Base-by-base conservation (phyloP, 2,888 invertebrate species). In the Apamea epomidion region DNA sequence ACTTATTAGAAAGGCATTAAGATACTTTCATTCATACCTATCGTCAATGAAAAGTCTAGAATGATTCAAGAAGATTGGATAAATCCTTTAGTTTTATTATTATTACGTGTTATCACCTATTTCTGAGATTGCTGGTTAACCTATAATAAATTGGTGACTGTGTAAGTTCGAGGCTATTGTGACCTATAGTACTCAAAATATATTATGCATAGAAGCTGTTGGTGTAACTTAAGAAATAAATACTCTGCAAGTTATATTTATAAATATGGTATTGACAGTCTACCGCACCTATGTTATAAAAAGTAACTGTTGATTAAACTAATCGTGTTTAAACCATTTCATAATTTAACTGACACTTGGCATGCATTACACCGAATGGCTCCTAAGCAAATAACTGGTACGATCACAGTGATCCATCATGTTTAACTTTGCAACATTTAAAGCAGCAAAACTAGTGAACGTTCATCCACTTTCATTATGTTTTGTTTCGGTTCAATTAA, bases 401-500 rank as follows among this genome's bases (percentile, higher is more conserved):
- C 29, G 14, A 67, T 81, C n/a, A 73, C 70, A 29, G 58, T 76
- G 74, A 84, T 81, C 75, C 81, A 84, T 76, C 74, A 71, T 60
- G 74, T 76, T 85, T 78, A 79, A 75, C 25, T 71, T 77, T 73
- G 42, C 78, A 74, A 73, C 60, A 74, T 45, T 25, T 68, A 75
- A 73, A 82, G 80, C 60, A 37, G 84, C 70, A 51, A 68, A 79
- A 83, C 86, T 58, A 74, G 80, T 80, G 51, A 68, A 60, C 25
- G n/a, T 71, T 74, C 74, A 79, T 78, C 76, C n/a, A 83, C 68
- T 83, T 88, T 83, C 76, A 16, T 81, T 76, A n/a, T 81, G 76
- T 74, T 81, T 80, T 54, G 80, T 74, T 78, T 70, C 83, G 84
- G 81, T 86, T 87, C 82, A 87, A 78, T 83, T 67, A 75, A 64